Percentiles rank a stretch among this genome's conserved stretches.
These are phyloP conservation scores for Pristionchus japonicus DNA, from an alignment of 2,888 invertebrate genomes.

Conservation along the genomic window DNA sequence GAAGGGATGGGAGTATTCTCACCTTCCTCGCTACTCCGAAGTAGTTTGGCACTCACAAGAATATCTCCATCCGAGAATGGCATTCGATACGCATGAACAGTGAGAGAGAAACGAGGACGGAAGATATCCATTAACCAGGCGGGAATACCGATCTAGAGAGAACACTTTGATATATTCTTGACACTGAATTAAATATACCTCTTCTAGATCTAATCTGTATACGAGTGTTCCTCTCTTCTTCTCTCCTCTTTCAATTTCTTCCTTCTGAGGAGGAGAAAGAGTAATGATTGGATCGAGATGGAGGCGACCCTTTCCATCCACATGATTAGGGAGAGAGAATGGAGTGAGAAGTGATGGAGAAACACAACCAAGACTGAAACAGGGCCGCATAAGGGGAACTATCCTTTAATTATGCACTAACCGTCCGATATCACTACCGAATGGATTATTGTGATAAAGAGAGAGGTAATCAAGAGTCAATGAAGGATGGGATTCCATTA, in stretches of 20 bases:
- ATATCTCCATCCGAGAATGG: conserved; percentile 38
- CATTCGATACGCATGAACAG: conserved; percentile 43
- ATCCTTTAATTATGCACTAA: too few relatives aligned
- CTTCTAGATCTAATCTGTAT: neutral
- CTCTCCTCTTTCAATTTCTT: too few relatives aligned
- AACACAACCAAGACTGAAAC: neutral
- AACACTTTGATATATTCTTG: neutral
- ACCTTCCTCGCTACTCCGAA: neutral
- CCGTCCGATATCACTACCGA: conserved; percentile 24
- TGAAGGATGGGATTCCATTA: neutral
- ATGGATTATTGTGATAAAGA: conserved; percentile 28
- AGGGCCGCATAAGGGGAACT: too few relatives aligned
- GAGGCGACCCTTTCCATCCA: neutral
- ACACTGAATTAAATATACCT: neutral
- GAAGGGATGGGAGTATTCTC: neutral
- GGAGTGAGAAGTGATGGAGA: neutral
- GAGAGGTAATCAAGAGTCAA: conserved; percentile 31
- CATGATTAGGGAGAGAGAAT: neutral
- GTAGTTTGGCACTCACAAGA: conserved; percentile 12
- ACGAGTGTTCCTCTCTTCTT: neutral
- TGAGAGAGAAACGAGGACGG: conserved; percentile 42
- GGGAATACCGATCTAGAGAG: conserved; percentile 36
- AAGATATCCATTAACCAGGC: conserved; percentile 11
- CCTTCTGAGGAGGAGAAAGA: neutral
- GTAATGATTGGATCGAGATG: neutral